A percentile compares a stretch with the other conserved stretches of the same genome.
These are phyloP conservation scores for Babylonia areolata DNA, from an alignment of 1,140 invertebrate genomes.

Conservation along the genomic window DNA sequence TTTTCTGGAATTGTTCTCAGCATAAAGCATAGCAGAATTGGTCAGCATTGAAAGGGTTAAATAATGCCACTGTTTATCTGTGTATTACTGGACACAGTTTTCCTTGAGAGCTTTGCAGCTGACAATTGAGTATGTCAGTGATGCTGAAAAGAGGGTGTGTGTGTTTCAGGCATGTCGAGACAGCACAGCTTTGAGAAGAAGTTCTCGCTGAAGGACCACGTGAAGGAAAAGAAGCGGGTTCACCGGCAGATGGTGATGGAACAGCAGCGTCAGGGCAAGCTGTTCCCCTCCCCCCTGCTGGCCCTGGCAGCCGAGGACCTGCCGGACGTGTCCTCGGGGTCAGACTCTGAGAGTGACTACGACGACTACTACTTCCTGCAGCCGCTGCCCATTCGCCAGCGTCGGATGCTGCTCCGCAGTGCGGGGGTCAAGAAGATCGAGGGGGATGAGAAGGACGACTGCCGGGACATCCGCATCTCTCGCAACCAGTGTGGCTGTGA, in stretches of 20 bases:
- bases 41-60: too few relatives aligned
- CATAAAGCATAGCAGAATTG: too few relatives aligned
- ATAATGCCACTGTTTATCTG: too few relatives aligned
- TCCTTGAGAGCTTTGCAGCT: background rate
- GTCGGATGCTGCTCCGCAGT: conserved; percentile 88
- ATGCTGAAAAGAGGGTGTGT: background rate
- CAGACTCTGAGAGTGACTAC: conserved; percentile 63
- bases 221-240: conserved; percentile 88
- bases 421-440: conserved; percentile 96
- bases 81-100: too few relatives aligned
- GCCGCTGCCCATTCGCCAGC: conserved; percentile 93
- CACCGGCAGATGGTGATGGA: conserved; percentile 89
- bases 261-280: conserved; percentile 80
- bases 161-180: conserved; percentile 85
- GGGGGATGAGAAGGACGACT: conserved; percentile 94
- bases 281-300: conserved; percentile 55
- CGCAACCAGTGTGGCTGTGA: conserved; percentile 94
- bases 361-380: conserved; percentile 94
- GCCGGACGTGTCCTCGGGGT: conserved; percentile 57
- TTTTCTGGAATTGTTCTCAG: too few relatives aligned
- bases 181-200: conserved; percentile 87
- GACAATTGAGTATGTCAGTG: background rate
- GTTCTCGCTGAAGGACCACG: conserved; percentile 89
- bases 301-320: conserved; percentile 49
- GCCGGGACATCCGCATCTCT: conserved; percentile 92